A percentile compares a stretch with the other conserved stretches of the same genome.
Evolutionary conservation across 2,888 invertebrate genomes (phyloP).

Genomic region (Drosophila niveifrons): DNA sequence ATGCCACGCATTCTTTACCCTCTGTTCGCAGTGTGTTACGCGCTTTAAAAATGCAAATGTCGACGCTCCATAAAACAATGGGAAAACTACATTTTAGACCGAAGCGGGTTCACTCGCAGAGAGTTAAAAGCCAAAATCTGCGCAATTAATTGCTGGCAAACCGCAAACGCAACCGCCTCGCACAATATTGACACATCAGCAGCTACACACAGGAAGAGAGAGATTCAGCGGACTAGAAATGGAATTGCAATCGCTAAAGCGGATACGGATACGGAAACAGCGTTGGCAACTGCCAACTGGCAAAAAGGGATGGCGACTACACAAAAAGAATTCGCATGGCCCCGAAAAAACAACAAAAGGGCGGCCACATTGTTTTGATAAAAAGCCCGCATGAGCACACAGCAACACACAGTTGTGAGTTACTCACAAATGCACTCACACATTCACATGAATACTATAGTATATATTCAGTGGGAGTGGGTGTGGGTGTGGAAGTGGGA

Average conservation of each 20-base stretch:
- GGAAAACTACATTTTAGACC: constrained; percentile 47
- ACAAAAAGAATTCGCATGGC: constrained; percentile 71
- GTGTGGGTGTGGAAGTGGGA: neutral
- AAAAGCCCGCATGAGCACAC: constrained; percentile 75
- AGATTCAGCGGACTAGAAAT: constrained; percentile 75
- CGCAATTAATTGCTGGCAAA: constrained; percentile 80
- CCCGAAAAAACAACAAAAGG: constrained; percentile 71
- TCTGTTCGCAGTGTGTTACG: constrained; percentile 7
- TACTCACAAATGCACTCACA: constrained; percentile 26
- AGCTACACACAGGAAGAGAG: constrained; percentile 18
- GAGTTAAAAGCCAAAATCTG: constrained; percentile 65
- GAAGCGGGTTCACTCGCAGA: constrained; percentile 18
- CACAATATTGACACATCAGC: constrained; percentile 82
- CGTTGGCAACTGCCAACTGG: constrained; percentile 6
- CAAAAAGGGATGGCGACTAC: neutral
- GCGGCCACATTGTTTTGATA: constrained; percentile 80
- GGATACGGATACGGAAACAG: constrained; percentile 30
- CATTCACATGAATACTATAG: constrained; percentile 15
- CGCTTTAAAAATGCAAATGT: constrained; percentile 67
- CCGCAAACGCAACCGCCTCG: constrained; percentile 65
- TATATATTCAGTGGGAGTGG: neutral
- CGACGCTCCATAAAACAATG: constrained; percentile 56
- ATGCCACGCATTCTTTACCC: constrained; percentile 46
- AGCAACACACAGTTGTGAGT: constrained; percentile 12
- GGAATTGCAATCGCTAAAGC: constrained; percentile 68